Evolutionary conservation across 2,113 vertebrate genomes (phyloP).

Genomic region (Thamnophis sirtalis): DNA sequence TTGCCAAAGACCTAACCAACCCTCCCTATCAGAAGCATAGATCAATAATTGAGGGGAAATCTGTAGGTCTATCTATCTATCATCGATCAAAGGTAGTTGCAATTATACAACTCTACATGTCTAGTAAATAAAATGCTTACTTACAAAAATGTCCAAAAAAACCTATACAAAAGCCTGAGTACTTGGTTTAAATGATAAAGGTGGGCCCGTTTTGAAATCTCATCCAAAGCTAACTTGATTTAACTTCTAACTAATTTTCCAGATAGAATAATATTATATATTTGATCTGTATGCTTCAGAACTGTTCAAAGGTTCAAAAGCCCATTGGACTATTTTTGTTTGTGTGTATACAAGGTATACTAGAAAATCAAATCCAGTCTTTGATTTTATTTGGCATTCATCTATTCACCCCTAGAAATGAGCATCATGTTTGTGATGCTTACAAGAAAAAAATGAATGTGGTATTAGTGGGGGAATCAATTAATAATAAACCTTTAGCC

Average conservation of each 20-base stretch:
- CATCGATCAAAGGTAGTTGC: neutral
- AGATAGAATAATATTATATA: neutral
- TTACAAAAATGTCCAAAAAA: neutral
- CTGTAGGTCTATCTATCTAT: neutral
- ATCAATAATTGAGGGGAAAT: neutral
- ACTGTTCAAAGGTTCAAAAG: neutral
- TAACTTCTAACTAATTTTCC: neutral
- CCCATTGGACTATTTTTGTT: neutral
- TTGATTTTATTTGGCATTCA: neutral
- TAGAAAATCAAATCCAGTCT: neutral
- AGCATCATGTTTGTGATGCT: neutral
- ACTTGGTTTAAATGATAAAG: neutral
- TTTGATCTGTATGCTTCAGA: neutral
- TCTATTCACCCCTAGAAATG: neutral
- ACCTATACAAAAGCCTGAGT: neutral
- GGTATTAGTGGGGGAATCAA: neutral
- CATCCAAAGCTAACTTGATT: neutral
- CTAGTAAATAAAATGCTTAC: neutral
- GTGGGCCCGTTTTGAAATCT: neutral
- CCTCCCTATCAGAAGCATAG: neutral
- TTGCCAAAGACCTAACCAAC: neutral
- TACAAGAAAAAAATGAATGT: neutral
- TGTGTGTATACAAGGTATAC: neutral
- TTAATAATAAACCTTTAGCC: neutral
- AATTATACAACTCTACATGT: neutral